These are phyloP conservation scores for Peromyscus californicus DNA, from an alignment of 2,113 vertebrate genomes.

Conservation along the genomic window DNA sequence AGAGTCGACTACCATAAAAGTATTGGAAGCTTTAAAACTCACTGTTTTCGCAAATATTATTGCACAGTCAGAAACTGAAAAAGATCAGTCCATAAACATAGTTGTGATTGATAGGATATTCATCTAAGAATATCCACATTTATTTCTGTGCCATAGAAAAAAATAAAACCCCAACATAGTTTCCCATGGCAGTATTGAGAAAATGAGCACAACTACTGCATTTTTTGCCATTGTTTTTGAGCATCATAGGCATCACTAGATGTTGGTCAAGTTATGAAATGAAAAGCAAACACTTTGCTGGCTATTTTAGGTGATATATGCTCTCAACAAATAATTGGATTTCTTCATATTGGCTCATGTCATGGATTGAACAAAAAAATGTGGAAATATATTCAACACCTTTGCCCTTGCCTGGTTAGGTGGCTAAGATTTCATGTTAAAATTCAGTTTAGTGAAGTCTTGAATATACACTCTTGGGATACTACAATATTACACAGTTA, in stretches of 20 bases:
- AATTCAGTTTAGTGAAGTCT: background rate
- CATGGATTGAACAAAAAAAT: background rate
- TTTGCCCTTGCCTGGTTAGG: background rate
- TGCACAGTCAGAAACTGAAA: background rate
- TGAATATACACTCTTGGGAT: background rate
- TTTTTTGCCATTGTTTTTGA: background rate
- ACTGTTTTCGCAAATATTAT: background rate
- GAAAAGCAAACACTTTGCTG: background rate
- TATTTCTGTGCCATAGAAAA: background rate
- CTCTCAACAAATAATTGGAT: background rate
- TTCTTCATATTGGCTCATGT: background rate
- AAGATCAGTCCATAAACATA: background rate
- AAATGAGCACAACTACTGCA: background rate
- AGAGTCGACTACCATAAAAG: background rate
- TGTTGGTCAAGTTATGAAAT: background rate
- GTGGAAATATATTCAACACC: background rate
- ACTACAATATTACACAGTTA: background rate
- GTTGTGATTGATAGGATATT: background rate
- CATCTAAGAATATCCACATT: background rate
- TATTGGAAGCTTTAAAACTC: background rate
- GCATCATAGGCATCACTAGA: background rate
- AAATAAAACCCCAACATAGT: background rate
- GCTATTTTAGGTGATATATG: background rate
- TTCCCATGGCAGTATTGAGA: background rate
- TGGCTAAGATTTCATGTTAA: background rate